A percentile compares a stretch with the other conserved stretches of the same genome.
Conservation (phyloP, 1,140 invertebrate species). For the Capitella teleta region DNA sequence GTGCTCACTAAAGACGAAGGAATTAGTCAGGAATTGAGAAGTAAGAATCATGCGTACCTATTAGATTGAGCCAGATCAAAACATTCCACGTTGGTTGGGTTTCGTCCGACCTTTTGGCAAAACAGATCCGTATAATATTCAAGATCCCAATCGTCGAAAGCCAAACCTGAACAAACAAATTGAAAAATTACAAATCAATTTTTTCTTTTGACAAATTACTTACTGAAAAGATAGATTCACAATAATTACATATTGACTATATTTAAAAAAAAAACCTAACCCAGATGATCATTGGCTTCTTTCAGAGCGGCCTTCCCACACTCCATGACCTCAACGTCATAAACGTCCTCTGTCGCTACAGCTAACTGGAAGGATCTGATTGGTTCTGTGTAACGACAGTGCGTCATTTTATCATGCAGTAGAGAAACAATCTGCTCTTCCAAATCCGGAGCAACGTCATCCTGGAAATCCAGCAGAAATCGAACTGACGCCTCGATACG, state of each 20-base stretch:
- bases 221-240: no score
- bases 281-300: slow-evolving; percentile 69
- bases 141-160: slow-evolving; percentile 44
- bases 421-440: slow-evolving; percentile 45
- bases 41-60: no score
- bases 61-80: slow-evolving; percentile 99
- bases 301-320: slow-evolving; percentile 67
- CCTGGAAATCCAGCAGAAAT: slow-evolving; percentile 48
- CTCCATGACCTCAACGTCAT: slow-evolving; percentile 67
- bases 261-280: slow-evolving; percentile 39
- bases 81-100: slow-evolving; percentile 94
- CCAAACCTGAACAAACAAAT: slow-evolving; percentile 31
- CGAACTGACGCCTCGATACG: slow-evolving; percentile 70
- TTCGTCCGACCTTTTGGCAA: slow-evolving; percentile 63
- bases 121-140: slow-evolving; percentile 45
- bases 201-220: no score
- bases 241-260: no score
- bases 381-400: slow-evolving; percentile 59
- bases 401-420: slow-evolving; percentile 74
- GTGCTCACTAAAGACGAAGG: slow-evolving; percentile 40
- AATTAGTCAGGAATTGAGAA: no score
- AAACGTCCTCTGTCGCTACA: slow-evolving; percentile 59
- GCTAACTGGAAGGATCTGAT: slow-evolving; percentile 57
- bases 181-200: no score
- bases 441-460: no score